Conservation (phyloP, 2,888 invertebrate genomes). For the Peribatodes rhomboidaria region DNA sequence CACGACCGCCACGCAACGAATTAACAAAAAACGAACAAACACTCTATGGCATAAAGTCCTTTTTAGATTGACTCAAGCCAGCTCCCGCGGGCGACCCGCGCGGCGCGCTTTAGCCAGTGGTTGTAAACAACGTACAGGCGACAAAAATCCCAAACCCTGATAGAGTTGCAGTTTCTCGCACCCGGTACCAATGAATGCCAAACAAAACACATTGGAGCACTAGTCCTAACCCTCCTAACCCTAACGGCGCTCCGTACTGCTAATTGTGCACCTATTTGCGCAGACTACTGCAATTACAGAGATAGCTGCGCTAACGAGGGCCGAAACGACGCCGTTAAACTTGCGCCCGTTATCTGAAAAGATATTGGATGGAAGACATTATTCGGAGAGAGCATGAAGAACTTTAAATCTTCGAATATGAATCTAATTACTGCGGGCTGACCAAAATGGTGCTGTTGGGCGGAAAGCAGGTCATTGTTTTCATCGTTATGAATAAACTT, state of each 20-base stretch:
- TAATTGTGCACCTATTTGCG: constrained; percentile 28
- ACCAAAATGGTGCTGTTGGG: too few species aligned
- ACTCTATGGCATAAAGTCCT: too few species aligned
- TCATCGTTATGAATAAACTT: too few species aligned
- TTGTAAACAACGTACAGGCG: too few species aligned
- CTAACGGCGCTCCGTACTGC: constrained; percentile 13
- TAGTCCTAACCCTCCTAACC: not conserved
- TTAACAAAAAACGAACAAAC: too few species aligned
- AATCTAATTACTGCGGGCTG: too few species aligned
- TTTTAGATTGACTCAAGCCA: too few species aligned
- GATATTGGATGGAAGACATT: constrained; percentile 3
- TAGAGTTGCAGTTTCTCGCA: not conserved
- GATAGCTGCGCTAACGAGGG: constrained; percentile 28
- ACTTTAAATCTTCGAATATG: too few species aligned
- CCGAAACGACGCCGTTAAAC: constrained; percentile 20
- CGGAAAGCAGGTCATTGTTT: too few species aligned
- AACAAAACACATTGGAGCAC: constrained; percentile 1
- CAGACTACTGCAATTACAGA: constrained; percentile 26
- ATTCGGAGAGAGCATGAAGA: not conserved
- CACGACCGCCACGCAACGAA: too few species aligned
- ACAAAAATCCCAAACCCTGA: not conserved
- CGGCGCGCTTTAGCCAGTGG: too few species aligned
- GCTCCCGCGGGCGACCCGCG: too few species aligned
- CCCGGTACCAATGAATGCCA: not conserved
- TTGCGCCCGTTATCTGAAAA: constrained; percentile 22